Evolutionary conservation across 2,113 vertebrate species (phyloP).

Genomic region (Neotoma lepida): DNA sequence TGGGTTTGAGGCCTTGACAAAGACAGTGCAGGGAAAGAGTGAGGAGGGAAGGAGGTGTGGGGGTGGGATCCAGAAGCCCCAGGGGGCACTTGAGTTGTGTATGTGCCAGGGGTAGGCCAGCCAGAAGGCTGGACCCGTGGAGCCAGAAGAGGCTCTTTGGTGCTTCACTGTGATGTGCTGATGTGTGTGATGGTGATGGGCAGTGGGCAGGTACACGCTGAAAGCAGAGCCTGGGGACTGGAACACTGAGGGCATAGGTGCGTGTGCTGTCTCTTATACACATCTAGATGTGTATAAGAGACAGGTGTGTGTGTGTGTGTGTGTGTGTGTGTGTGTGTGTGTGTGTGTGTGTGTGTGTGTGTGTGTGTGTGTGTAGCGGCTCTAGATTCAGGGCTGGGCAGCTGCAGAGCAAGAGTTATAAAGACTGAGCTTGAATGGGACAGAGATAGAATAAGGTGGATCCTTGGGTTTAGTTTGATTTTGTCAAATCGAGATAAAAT

Average conservation of each 20-base stretch:
- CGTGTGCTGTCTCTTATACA: too few species aligned
- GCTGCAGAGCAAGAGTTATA: too few species aligned
- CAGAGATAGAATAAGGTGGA: background rate
- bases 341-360: background rate
- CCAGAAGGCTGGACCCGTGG: background rate
- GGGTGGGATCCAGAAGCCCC: background rate
- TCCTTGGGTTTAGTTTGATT: background rate
- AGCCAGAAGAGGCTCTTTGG: background rate
- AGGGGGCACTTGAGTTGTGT: background rate
- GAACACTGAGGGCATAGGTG: background rate
- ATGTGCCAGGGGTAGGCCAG: background rate
- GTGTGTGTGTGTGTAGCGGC: background rate
- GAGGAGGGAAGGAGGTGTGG: rapidly evolving
- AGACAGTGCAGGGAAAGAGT: background rate
- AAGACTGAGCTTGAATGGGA: background rate
- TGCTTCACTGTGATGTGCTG: background rate
- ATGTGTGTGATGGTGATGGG: background rate
- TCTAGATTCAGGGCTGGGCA: background rate
- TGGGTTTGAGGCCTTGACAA: background rate
- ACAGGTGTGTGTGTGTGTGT: too few species aligned
- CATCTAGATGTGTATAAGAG: too few species aligned
- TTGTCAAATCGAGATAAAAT: background rate
- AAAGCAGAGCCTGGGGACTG: background rate
- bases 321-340: background rate
- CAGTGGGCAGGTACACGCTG: background rate